Conservation (phyloP, 2,797 vertebrate species). For the Acrocephalus scirpaceus region DNA sequence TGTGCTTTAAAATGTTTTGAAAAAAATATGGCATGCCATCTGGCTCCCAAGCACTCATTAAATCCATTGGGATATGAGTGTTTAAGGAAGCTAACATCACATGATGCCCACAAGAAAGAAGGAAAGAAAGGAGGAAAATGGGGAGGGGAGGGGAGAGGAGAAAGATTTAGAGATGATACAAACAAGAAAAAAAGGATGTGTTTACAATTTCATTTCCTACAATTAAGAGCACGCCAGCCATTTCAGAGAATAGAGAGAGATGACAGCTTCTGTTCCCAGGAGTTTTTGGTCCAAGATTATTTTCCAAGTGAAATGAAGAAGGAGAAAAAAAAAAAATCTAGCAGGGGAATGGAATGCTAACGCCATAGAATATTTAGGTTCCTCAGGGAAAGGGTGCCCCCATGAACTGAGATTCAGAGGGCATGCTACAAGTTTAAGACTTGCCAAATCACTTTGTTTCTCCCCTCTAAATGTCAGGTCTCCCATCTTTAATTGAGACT, state of each 20-base stretch:
- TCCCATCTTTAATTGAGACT: background rate
- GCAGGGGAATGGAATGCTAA: background rate
- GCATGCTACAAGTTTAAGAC: background rate
- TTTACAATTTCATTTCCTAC: background rate
- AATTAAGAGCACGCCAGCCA: background rate
- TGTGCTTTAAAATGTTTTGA: constrained; percentile 1
- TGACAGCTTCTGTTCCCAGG: background rate
- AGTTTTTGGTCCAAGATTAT: background rate
- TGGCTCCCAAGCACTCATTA: constrained; percentile 36
- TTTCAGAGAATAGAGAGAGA: constrained; percentile 1
- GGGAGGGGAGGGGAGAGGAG: no score
- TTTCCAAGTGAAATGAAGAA: background rate
- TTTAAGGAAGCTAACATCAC: background rate
- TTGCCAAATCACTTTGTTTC: background rate
- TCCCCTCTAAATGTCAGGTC: background rate
- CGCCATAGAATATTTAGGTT: background rate
- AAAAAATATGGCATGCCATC: constrained; percentile 53
- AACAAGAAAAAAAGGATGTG: background rate
- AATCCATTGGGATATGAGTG: background rate
- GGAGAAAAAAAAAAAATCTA: background rate
- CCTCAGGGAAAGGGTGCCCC: background rate
- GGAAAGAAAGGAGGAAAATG: background rate
- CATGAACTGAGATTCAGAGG: background rate
- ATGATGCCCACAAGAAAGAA: background rate
- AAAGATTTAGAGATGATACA: background rate